Percentiles rank a stretch among this genome's conserved stretches.
Conservation (phyloP, 1,140 invertebrate species). For the Archivesica marissinica region DNA sequence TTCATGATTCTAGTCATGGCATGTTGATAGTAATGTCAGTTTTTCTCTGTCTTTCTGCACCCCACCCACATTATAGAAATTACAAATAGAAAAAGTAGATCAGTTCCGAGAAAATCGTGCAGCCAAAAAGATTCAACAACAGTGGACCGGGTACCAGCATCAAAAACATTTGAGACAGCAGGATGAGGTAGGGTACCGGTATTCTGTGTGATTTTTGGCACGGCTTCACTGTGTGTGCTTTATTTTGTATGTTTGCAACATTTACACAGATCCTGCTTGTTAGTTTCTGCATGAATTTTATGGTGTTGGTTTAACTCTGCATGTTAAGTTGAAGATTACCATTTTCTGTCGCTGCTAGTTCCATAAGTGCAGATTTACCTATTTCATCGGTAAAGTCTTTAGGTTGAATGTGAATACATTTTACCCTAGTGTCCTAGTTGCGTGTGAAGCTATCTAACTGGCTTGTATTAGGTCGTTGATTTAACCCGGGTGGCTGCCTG, state of each 20-base stretch:
- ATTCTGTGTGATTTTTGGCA: background rate
- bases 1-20: background rate
- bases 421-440: too few relatives aligned
- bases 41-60: conserved; percentile 24
- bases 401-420: too few relatives aligned
- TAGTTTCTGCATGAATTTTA: background rate
- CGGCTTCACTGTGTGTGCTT: background rate
- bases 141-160: conserved; percentile 72
- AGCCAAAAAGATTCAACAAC: conserved; percentile 78
- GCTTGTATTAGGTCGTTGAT: too few relatives aligned
- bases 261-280: background rate
- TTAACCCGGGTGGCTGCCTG: too few relatives aligned
- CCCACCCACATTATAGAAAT: conserved; percentile 3
- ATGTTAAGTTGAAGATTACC: too few relatives aligned
- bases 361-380: background rate
- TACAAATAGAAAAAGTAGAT: conserved; percentile 69
- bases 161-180: conserved; percentile 68
- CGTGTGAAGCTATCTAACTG: too few relatives aligned
- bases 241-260: background rate
- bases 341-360: too few relatives aligned
- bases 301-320: too few relatives aligned
- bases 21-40: background rate
- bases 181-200: conserved; percentile 69
- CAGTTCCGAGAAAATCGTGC: conserved; percentile 76
- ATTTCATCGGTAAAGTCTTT: too few relatives aligned